These are phyloP conservation scores for Montipora cactus DNA, from an alignment of 64 coral and sea anemone species.

Conservation along the genomic window DNA sequence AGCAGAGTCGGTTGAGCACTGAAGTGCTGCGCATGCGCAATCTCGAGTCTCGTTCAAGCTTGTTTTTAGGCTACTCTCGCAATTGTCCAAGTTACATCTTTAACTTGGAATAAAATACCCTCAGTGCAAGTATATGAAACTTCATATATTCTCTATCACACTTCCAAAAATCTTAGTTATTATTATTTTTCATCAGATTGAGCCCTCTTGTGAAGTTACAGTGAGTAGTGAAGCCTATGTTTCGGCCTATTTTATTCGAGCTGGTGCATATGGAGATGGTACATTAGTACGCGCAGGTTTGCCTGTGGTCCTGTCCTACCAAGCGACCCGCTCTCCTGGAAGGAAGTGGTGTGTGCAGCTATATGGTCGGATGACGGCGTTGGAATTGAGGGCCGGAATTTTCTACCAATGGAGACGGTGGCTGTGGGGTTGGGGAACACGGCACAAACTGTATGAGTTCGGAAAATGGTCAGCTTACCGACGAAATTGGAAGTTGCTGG, in stretches of 20 bases:
- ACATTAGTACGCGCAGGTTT: neutral
- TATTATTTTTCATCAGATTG: neutral
- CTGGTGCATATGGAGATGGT: slow-evolving; percentile 26
- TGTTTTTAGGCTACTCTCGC: too few species aligned
- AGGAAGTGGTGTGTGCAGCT: neutral
- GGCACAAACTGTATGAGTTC: neutral
- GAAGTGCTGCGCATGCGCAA: too few species aligned
- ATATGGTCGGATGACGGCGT: neutral
- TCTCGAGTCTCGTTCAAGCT: too few species aligned
- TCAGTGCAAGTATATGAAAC: too few species aligned
- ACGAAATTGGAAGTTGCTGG: neutral
- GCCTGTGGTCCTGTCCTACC: slow-evolving; percentile 28
- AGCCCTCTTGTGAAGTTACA: neutral
- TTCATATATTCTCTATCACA: too few species aligned
- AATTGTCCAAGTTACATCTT: too few species aligned
- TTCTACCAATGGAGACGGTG: slow-evolving; percentile 51
- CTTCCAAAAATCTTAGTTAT: too few species aligned
- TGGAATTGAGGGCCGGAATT: slow-evolving; percentile 6
- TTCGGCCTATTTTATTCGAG: neutral
- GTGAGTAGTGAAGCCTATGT: neutral
- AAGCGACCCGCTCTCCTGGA: neutral
- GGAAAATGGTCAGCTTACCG: neutral
- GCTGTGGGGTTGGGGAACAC: neutral
- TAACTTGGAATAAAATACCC: too few species aligned
- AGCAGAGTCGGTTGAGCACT: too few species aligned